Percentiles rank a stretch among this genome's conserved stretches.
Conservation (phyloP, 2,113 vertebrate species). For the Rostratula benghalensis region DNA sequence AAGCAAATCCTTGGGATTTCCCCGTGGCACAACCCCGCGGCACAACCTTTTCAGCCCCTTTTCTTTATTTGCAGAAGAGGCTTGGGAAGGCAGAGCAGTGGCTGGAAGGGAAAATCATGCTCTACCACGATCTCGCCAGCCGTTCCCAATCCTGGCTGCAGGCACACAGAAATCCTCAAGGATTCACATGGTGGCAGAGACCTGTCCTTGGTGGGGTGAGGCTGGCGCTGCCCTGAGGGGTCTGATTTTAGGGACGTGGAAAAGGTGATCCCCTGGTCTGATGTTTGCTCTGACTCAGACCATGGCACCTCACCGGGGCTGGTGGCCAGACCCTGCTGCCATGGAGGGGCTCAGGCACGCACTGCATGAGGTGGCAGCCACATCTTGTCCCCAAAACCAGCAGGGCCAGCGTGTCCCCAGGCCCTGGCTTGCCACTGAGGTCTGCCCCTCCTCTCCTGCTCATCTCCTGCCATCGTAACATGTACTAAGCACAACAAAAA, state of each 20-base stretch:
- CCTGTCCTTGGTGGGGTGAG: fast-evolving
- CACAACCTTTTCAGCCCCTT: fast-evolving
- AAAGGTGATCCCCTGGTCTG: fast-evolving
- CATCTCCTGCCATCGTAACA: neutral
- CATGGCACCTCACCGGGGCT: fast-evolving
- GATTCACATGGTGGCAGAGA: neutral
- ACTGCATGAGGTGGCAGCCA: neutral
- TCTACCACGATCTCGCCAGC: fast-evolving
- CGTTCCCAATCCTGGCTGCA: neutral
- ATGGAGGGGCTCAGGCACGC: neutral
- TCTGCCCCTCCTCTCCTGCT: neutral
- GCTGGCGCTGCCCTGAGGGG: neutral
- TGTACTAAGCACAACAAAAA: neutral
- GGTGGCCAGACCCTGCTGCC: fast-evolving
- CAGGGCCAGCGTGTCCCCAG: neutral
- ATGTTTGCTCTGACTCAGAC: neutral
- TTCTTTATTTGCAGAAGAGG: neutral
- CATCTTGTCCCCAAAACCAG: neutral
- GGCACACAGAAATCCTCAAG: neutral
- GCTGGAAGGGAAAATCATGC: neutral
- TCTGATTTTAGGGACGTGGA: neutral
- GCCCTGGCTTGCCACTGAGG: neutral
- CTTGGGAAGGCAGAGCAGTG: neutral
- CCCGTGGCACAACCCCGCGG: neutral
- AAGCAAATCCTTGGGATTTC: neutral